Evolutionary conservation across 64 coral and sea anemone genomes (phyloP), one percentile per base, ranked within the genome.

Genomic region (Pocillopora damicornis): DNA sequence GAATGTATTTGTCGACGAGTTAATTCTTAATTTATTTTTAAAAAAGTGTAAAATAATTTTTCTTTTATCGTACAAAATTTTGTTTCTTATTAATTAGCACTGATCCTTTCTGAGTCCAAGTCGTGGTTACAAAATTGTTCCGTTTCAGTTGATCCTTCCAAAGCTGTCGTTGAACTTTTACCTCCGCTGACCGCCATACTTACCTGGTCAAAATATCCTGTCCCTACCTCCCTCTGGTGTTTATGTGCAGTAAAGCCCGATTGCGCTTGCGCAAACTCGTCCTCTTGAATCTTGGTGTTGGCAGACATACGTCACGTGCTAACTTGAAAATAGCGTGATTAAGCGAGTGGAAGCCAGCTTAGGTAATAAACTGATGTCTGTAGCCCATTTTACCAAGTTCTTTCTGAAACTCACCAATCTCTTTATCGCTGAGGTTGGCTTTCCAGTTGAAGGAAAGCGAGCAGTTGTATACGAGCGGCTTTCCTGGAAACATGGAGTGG

Each of bases 281-380:
- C 93, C 79, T 95, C 93, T 61, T 95, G 93, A 20, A 95, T 88
- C 78, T 89, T 79, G 36, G 93, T 95, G 59, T 95, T 91, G 36
- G 93, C 93, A 26, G 83, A 84, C 93, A 95, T 95, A 9, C 93
- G 75, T 91, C 89, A 34, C 58, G 86, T 88, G 93, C 93, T 77
- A 95, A 86, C 86, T 95, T 95, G 74, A 95, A 95, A 79, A 95
- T 95, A n/a, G 93, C 93, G 62, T 95, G 93, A 45, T 95, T 95
- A 16, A 95, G 65, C 38, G 86, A 91, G 75, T 95, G 93, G 60
- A 95, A 95, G 12, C 93, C 93, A 58, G 93, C 93, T 73, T 91
- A 62, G 35, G 93, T 95, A 13, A 95, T 90, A 63, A 95, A 95
- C 63, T 95, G 93, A 72, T 88, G 91, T 76, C 86, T 91, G 86